These are phyloP conservation scores for Globicephala melas DNA, from an alignment of 2,113 vertebrate species.

Conservation along the genomic window DNA sequence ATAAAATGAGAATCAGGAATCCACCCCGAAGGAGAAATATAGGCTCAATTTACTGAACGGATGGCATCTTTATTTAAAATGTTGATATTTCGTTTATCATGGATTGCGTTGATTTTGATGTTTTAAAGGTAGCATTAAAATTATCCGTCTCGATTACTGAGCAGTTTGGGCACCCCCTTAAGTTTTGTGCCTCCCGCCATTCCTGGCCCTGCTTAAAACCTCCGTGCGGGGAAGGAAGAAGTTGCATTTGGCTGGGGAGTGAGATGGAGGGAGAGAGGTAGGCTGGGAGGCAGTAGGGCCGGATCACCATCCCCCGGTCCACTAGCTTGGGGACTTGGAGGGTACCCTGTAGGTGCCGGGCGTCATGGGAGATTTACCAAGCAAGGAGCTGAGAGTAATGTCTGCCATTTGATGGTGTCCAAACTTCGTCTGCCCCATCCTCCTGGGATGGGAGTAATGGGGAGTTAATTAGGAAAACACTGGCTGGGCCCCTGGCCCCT, in stretches of 20 bases:
- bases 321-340: not conserved
- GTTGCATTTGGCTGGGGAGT: not conserved
- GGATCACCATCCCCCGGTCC: not conserved
- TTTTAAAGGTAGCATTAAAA: not conserved
- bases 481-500: not conserved
- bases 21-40: not conserved
- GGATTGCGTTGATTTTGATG: not conserved
- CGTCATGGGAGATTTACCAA: not conserved
- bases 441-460: not conserved
- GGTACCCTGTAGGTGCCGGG: not conserved
- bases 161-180: not conserved
- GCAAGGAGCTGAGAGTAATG: not conserved
- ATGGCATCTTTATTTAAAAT: not conserved
- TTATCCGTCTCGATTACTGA: not conserved
- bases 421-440: not conserved
- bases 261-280: not conserved
- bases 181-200: not conserved
- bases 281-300: accelerated
- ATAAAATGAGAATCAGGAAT: not conserved
- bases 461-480: not conserved
- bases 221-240: not conserved
- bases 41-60: not conserved
- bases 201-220: not conserved
- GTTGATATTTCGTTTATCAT: not conserved
- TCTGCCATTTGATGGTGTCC: not conserved